Percentiles rank a stretch among this genome's conserved stretches.
These are phyloP conservation scores for Podocnemis expansa DNA, from an alignment of 2,113 vertebrate species.

Conservation along the genomic window DNA sequence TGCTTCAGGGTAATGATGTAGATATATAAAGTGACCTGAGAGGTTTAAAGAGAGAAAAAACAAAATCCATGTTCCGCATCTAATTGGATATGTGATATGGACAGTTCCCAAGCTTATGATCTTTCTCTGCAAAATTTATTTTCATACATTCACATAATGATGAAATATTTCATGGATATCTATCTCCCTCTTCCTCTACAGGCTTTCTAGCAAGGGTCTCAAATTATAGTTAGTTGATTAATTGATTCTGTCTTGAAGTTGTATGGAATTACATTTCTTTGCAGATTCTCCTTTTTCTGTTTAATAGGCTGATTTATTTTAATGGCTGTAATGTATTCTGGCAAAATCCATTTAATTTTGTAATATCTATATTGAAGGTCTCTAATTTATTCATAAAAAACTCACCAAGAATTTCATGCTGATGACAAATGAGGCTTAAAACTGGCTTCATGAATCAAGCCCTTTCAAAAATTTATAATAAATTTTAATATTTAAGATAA, in stretches of 20 bases:
- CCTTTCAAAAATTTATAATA: constrained; percentile 48
- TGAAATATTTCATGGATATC: constrained; percentile 41
- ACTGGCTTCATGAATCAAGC: constrained; percentile 55
- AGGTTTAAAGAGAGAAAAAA: neutral
- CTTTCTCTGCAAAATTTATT: constrained; percentile 48
- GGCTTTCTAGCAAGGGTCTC: constrained; percentile 14
- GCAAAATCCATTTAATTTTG: constrained; percentile 78
- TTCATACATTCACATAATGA: constrained; percentile 11
- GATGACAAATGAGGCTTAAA: constrained; percentile 65
- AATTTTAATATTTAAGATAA: constrained; percentile 36
- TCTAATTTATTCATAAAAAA: constrained; percentile 73
- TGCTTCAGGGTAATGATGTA: neutral
- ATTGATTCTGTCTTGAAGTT: constrained; percentile 75
- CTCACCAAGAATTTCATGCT: constrained; percentile 41
- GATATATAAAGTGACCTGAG: accelerated
- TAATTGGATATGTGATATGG: neutral
- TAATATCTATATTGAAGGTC: constrained; percentile 79
- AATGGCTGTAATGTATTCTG: constrained; percentile 72
- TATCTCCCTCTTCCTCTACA: neutral
- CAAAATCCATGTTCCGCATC: neutral
- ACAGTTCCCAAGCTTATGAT: neutral
- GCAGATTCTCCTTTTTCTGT: constrained; percentile 57
- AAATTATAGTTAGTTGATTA: constrained; percentile 65
- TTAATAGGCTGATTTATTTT: constrained; percentile 80
- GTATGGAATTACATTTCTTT: constrained; percentile 73